These are phyloP conservation scores for Ostrea edulis DNA, from an alignment of 1,140 invertebrate species.

Conservation along the genomic window DNA sequence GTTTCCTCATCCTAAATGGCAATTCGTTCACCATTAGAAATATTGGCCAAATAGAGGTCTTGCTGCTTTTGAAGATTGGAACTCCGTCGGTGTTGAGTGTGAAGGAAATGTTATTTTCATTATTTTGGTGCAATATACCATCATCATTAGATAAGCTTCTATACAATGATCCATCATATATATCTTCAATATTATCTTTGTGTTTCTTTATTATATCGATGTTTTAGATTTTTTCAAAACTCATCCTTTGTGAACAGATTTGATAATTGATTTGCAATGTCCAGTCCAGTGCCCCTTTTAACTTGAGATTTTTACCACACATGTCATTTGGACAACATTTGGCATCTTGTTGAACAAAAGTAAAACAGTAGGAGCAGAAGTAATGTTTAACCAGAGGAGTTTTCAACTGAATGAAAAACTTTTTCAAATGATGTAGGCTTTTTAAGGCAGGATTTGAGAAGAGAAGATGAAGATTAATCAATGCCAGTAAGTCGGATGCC, in stretches of 20 bases:
- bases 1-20: constrained; percentile 43
- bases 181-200: constrained; percentile 28
- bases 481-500: not conserved
- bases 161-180: constrained; percentile 50
- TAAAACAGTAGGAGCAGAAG: constrained; percentile 50
- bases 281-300: constrained; percentile 38
- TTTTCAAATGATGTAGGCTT: not conserved
- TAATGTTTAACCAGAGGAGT: constrained; percentile 54
- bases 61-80: constrained; percentile 53
- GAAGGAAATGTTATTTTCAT: constrained; percentile 54
- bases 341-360: constrained; percentile 17
- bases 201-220: constrained; percentile 39
- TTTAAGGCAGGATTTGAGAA: not conserved
- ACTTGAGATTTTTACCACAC: constrained; percentile 41
- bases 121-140: constrained; percentile 29
- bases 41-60: constrained; percentile 54
- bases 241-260: constrained; percentile 45
- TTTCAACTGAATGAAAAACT: constrained; percentile 53
- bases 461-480: not conserved
- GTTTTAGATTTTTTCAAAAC: constrained; percentile 51
- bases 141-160: not conserved
- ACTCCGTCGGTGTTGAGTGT: constrained; percentile 56
- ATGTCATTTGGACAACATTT: constrained; percentile 43
- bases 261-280: constrained; percentile 48
- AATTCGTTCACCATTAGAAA: constrained; percentile 57